Base-by-base conservation (phyloP, 2,888 invertebrate species). In the Brachycybe producta region DNA sequence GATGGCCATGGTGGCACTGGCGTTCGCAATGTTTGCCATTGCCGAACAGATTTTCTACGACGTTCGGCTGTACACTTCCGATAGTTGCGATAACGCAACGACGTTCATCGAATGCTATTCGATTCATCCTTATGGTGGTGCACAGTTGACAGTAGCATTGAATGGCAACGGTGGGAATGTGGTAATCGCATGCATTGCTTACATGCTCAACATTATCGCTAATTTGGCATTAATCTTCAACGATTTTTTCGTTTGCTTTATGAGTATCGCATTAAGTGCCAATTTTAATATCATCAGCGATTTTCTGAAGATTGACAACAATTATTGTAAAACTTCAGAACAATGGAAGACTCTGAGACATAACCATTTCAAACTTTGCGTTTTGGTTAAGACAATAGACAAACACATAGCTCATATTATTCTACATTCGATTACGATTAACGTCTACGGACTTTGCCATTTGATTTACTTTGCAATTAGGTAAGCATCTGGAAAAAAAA, bases 391-490 rank as follows among this genome's bases (percentile, higher is more conserved):
- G 13, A 32, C 23, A 17, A 21, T 45, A 32, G 26, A 45, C 35
- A 21, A 35, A n/a, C 23, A 17, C 23, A 35, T 45, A 2, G 17
- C 30, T 11, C 8, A n/a, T 19, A 27, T 44, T 15, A 17, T 30
- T 23, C 17, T 44, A n/a, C 44, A 44, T 5, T 44, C 44, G 4
- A 30, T 21, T 7, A 32, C 44, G 3, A 30, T 44, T 23, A 44
- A 44, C n/a, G 19, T 44, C n/a, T 44, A 44, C 35, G 45, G 45
- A 17, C 32, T 45, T 15, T 45, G 45, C 8, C 35, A 34, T 17
- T 27, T 24, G 23, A 35, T 45, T 26, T 45, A 45, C 34, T 45
- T 15, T 23, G 45, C 34, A 2, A 45, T 45, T 4, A 45, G 45
- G 45, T 35, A 43, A 27, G 43, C 28, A 3, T n/a, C n/a, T n/a